Conservation (phyloP, 2,888 invertebrate species). For the Pandemis heparana region DNA sequence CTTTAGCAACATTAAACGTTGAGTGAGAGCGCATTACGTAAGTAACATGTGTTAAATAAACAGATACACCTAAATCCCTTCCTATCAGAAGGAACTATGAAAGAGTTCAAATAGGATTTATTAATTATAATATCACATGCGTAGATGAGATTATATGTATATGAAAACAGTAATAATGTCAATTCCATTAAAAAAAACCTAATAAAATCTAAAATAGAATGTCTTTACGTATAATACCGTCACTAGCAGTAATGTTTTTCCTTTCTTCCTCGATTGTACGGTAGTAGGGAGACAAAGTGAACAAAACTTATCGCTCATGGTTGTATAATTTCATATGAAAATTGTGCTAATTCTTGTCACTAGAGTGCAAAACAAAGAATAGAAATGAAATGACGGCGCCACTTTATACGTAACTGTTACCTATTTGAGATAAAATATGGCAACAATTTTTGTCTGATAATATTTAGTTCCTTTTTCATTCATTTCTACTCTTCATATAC, state of each 20-base stretch:
- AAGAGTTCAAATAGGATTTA: background rate
- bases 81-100: background rate
- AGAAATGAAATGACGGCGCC: too few relatives aligned
- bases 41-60: background rate
- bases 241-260: background rate
- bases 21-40: conserved; percentile 13
- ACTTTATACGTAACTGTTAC: too few relatives aligned
- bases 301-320: background rate
- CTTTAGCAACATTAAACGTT: background rate
- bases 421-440: too few relatives aligned
- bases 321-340: conserved; percentile 11
- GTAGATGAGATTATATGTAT: conserved; percentile 5
- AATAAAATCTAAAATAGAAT: background rate
- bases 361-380: background rate
- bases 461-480: too few relatives aligned
- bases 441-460: too few relatives aligned
- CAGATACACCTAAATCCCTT: background rate
- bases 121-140: conserved; percentile 19
- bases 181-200: background rate
- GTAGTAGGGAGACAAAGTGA: background rate
- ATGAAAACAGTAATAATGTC: background rate
- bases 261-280: too few relatives aligned
- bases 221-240: background rate
- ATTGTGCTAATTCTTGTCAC: conserved; percentile 26
- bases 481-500: too few relatives aligned